Evolutionary conservation across 1,140 invertebrate species (phyloP), one percentile per base, ranked within the genome.

Genomic region (Maconellicoccus hirsutus): DNA sequence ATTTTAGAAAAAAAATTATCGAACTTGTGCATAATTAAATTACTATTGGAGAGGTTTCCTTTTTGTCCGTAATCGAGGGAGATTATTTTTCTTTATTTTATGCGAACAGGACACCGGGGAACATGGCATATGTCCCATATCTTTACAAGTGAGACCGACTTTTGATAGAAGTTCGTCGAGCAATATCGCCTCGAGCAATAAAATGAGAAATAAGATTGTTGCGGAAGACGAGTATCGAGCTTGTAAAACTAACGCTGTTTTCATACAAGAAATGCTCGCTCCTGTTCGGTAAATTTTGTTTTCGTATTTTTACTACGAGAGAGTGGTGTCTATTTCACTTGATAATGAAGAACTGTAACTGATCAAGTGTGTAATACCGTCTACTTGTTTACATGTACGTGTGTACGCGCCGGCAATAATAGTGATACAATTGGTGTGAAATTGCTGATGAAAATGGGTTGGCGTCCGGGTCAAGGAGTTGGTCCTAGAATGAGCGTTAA

Each of bases 71-170:
- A 12, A 6, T 6, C 29, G 3, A 3, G 29, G 29, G 29, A 6
- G 29, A 76, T 76, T 22, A 70, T 8, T 22, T 25, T 27, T 22
- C 23, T 27, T 33, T 21, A n/a, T 59, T 71, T 22, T 23, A 25
- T 23, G 2, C 6, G 3, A 2, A 23, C 21, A 66, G 61, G 61
- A 99, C 80, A 84, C 93, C 23, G 87, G 91, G 19, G 91, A 95
- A 78, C 93, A 93, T 84, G 97, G 97, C 71, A 97, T 99, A 74
- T 95, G 96, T 6, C 94, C 94, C 0, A 87, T 89, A 75, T 85
- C 86, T 2, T 83, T 95, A 61, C 84, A 88, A 75, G 88, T 93
- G 12, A 89, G 87, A 0, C 83, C 84, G 22, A 87, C 92, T 74
- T 96, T 92, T 79, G 81, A 79, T 4, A 79, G 12, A 71, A 71